phyloP scores from a whole-genome alignment of 2,113 vertebrate species.

The Catharus fuscescens region DNA sequence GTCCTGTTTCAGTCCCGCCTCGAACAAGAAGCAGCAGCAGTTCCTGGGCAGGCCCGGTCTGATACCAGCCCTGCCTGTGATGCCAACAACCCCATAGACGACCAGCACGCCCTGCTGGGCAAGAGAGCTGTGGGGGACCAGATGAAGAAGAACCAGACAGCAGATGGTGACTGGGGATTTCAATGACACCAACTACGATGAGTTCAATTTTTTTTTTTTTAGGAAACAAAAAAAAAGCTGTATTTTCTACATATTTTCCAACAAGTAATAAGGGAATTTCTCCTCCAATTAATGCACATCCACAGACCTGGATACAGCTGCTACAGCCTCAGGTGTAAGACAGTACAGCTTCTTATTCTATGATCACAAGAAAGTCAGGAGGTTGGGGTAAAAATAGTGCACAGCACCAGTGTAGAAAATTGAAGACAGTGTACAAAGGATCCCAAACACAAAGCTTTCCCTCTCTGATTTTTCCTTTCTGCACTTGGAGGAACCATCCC shows the following conservation, averaged over 20 bases:
- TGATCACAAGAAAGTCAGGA: neutral
- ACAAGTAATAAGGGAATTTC: neutral
- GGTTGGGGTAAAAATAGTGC: neutral
- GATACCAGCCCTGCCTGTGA: no score
- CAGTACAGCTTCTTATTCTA: neutral
- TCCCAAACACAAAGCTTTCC: neutral
- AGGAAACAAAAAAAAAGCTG: neutral
- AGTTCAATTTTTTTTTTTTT: no score
- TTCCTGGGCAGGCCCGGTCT: no score
- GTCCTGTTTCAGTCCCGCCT: no score
- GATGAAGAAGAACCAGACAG: no score
- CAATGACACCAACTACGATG: neutral
- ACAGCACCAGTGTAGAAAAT: neutral
- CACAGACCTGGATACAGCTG: neutral
- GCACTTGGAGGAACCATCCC: neutral
- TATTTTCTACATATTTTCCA: constrained; percentile 25
- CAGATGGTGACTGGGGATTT: no score
- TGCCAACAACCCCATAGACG: no score
- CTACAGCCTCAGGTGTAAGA: neutral
- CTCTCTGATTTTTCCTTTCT: neutral
- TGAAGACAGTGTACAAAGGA: neutral
- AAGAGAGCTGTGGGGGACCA: no score
- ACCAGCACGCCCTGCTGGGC: no score
- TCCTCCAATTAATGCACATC: neutral
- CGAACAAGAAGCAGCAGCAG: no score